These are phyloP conservation scores for western clawed frog (Xenopus tropicalis) DNA, from an alignment of 2,113 vertebrate species.

Conservation along the genomic window UCB_Xtro_10.0 CM004443.2:152238001-152238500, in stretches of 20 bases:
- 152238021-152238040: conserved; percentile 18
- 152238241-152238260: too few species aligned
- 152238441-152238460: neutral
- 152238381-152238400: conserved; percentile 56
- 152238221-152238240: too few species aligned
- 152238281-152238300: too few species aligned
- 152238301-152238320: too few species aligned
- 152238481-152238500: too few species aligned
- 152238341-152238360: too few species aligned
- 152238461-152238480: too few species aligned
- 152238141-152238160: conserved; percentile 5
- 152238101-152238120: conserved; percentile 1
- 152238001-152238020: conserved; percentile 17
- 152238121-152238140: neutral
- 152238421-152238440: neutral
- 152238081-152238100: conserved; percentile 10
- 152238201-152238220: too few species aligned
- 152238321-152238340: too few species aligned
- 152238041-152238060: conserved; percentile 36
- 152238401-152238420: neutral
- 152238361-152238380: conserved; percentile 53
- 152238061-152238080: conserved; percentile 40
- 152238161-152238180: neutral
- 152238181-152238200: too few species aligned
- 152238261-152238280: too few species aligned